These are phyloP conservation scores for Lathronympha strigana DNA, from an alignment of 2,888 invertebrate genomes.

Conservation along the genomic window DNA sequence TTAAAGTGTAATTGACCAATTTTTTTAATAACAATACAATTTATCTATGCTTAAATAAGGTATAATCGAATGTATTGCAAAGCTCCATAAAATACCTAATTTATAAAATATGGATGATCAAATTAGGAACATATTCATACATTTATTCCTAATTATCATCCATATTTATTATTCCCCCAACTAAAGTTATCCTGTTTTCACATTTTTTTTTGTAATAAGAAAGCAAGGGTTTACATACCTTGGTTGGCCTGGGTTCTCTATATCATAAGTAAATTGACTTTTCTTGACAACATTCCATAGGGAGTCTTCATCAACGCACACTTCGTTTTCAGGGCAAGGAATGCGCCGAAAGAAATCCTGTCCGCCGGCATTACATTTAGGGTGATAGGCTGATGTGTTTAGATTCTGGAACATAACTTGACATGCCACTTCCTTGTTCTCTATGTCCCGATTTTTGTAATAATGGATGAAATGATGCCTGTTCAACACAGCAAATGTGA, in stretches of 20 bases:
- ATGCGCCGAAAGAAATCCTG: slow-evolving; percentile 91
- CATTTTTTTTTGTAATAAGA: no score
- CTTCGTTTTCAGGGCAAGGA: slow-evolving; percentile 89
- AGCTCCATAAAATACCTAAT: no score
- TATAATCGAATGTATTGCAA: no score
- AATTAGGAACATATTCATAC: no score
- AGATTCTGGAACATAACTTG: slow-evolving; percentile 94
- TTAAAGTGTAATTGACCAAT: no score
- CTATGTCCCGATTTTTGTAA: slow-evolving; percentile 89
- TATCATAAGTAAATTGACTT: slow-evolving; percentile 97
- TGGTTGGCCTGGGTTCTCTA: slow-evolving; percentile 94
- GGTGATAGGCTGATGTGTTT: slow-evolving; percentile 92
- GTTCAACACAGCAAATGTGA: slow-evolving; percentile 96
- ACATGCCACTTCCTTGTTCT: slow-evolving; percentile 90
- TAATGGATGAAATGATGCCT: slow-evolving; percentile 94
- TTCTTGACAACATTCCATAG: slow-evolving; percentile 93
- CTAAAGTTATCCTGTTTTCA: no score
- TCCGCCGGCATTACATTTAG: slow-evolving; percentile 90
- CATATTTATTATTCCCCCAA: no score
- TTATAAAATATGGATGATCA: no score
- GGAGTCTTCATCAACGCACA: slow-evolving; percentile 95
- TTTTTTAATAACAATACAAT: no score
- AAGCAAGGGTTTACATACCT: slow-evolving; percentile 82
- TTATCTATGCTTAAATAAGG: no score
- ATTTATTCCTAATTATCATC: no score